Evolutionary conservation across 2,888 invertebrate genomes (phyloP), one percentile per base, ranked within the genome.

Genomic region (Bellardia bayeri): DNA sequence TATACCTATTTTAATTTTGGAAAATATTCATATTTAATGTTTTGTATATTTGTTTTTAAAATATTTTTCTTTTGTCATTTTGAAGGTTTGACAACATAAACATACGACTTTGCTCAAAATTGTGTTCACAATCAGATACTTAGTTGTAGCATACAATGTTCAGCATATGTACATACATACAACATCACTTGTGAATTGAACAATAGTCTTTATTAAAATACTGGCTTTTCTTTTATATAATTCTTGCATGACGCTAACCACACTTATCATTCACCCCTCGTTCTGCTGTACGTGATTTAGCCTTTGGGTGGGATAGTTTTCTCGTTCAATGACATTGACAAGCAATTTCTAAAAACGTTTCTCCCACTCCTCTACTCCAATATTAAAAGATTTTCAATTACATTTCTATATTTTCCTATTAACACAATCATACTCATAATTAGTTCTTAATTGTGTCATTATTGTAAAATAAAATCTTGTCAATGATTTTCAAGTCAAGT

Each of bases 381-480:
- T n/a, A 42, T 37, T 30, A n/a, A 37, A 56, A 54, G 4, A 66
- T 45, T 76, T 71, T 64, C 49, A 71, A 40, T 58, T 30, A 13
- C 13, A 11, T 51, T 30, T 51, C 9, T 51, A 69, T 69, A 69
- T 71, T 42, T 71, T n/a, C 16, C 16, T 76, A 69, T 37, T 45
- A 45, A 45, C 23, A 16, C 54, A 71, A 83, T 80, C 83, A 83
- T 80, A 84, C 11, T 82, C 42, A 42, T 82, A 63, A 87, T 87
- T 87, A 84, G 68, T 79, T 82, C 81, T 58, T 87, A 87, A 87
- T 87, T 87, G 78, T 84, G 82, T 82, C 87, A 85, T 87, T 85
- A 87, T 85, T 78, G 40, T 61, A 66, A 54, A 49, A 80, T 64
- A 80, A 80, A 86, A 83, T 74, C 86, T 79, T 86, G 79, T 61